A percentile compares a stretch with the other conserved stretches of the same genome.
Conservation (phyloP, 1,140 invertebrate species). For the Saccostrea echinata region DNA sequence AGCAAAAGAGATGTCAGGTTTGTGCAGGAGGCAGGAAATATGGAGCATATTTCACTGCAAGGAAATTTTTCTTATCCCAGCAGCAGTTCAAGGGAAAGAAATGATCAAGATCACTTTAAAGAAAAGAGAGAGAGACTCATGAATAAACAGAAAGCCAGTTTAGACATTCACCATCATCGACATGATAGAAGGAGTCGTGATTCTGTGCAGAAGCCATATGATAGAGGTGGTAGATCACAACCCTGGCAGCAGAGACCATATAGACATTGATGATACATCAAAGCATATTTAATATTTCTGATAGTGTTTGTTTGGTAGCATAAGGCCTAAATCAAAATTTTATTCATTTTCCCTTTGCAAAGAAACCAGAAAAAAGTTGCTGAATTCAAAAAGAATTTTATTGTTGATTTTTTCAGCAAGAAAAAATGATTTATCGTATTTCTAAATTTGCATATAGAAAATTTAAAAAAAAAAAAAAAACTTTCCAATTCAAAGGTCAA, state of each 20-base stretch:
- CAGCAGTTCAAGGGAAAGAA: background rate
- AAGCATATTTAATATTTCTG: background rate
- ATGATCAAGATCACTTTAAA: background rate
- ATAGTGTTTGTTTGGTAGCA: background rate
- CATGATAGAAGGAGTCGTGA: slow-evolving; percentile 11
- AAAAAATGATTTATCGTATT: too few species aligned
- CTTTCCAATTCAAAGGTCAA: too few species aligned
- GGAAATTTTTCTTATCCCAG: background rate
- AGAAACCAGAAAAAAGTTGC: too few species aligned
- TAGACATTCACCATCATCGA: slow-evolving; percentile 37
- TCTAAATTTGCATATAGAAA: too few species aligned
- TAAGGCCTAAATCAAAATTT: too few species aligned
- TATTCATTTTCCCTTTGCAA: too few species aligned
- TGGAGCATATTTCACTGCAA: background rate
- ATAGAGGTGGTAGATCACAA: slow-evolving; percentile 28
- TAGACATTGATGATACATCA: slow-evolving; percentile 19
- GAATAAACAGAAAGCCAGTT: slow-evolving; percentile 26
- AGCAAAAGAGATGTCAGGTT: background rate
- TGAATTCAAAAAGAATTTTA: too few species aligned
- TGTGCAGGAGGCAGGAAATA: background rate
- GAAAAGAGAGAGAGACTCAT: slow-evolving; percentile 41
- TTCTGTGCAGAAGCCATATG: slow-evolving; percentile 6
- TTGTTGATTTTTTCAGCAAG: too few species aligned
- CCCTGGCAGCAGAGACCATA: slow-evolving; percentile 40
- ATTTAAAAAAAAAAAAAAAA: too few species aligned